Base-by-base conservation (phyloP, 2,888 invertebrate genomes). In the Lochmaea crataegi region DNA sequence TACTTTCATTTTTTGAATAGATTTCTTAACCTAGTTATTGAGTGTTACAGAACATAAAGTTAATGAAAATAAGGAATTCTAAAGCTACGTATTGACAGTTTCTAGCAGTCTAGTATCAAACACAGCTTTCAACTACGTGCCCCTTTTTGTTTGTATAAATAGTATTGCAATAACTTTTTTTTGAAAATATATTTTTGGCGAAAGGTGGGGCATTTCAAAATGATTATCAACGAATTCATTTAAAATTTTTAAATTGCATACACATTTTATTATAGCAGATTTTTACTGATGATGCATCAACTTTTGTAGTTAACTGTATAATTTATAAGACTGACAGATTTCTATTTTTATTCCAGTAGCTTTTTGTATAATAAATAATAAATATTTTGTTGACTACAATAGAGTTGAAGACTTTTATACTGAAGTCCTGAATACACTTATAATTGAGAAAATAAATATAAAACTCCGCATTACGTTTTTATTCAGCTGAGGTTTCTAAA, bases 71-170 rank as follows among this genome's bases (percentile, higher is more conserved):
- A 22, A 61, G n/a, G 51, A 45, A 16, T 61, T 53, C 68, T 75
- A 77, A 72, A 63, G 67, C 74, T 74, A 77, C 68, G 56, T 78
- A 76, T 74, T 76, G 76, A 77, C 72, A 74, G 57, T 72, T 71
- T 53, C 71, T 76, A 74, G 60, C 71, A 32, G 22, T 65, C 73
- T 73, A 73, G 63, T 75, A 72, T 63, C 68, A 70, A 73, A 76
- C 70, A 75, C 70, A 75, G 41, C 22, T 71, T 73, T 72, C 64
- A 60, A 65, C 70, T 71, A 64, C 1, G 56, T 26, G 63, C 69
- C 69, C 69, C 69, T 51, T 38, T 38, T 38, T 38, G 32, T 68
- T 41, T 60, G 12, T 60, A 38, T 38, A 67, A 57, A 41, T 45
- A 68, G 22, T 63, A 69, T 63, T 56, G 63, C 63, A 38, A 63